Conservation (phyloP, 2,797 vertebrate genomes). For the Pelobates cultripes region DNA sequence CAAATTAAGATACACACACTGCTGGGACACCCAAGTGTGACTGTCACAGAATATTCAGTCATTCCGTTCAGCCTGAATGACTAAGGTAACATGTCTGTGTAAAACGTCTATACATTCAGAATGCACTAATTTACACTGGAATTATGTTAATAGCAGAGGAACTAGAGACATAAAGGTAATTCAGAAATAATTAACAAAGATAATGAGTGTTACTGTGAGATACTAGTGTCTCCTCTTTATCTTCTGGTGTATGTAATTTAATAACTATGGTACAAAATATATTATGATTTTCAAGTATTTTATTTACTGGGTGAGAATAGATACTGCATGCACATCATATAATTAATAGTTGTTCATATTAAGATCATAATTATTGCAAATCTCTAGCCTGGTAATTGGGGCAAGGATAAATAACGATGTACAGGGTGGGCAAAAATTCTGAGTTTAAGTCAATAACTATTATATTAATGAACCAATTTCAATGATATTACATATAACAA, state of each 20-base stretch:
- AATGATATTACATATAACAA: too few relatives aligned
- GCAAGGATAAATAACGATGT: background rate
- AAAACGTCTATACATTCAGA: conserved; percentile 51
- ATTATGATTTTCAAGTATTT: background rate
- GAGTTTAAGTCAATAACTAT: too few relatives aligned
- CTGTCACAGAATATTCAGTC: conserved; percentile 33
- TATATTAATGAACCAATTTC: too few relatives aligned
- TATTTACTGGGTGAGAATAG: conserved; percentile 20
- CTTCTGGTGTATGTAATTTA: conserved; percentile 64
- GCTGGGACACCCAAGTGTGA: conserved; percentile 27
- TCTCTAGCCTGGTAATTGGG: background rate
- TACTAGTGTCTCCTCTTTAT: conserved; percentile 66
- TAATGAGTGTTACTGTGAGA: conserved; percentile 69
- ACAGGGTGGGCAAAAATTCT: background rate
- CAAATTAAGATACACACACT: conserved; percentile 47
- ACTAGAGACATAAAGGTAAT: conserved; percentile 69
- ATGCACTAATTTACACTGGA: conserved; percentile 64
- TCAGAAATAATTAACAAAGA: conserved; percentile 77
- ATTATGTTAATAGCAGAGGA: conserved; percentile 62
- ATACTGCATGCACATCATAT: background rate
- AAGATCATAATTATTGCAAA: background rate
- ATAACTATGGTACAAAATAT: conserved; percentile 53
- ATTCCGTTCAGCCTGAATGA: conserved; percentile 22
- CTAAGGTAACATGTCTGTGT: conserved; percentile 35
- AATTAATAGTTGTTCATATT: background rate